Conservation (phyloP, 2,797 vertebrate species). For the Eulemur albifrons region DNA sequence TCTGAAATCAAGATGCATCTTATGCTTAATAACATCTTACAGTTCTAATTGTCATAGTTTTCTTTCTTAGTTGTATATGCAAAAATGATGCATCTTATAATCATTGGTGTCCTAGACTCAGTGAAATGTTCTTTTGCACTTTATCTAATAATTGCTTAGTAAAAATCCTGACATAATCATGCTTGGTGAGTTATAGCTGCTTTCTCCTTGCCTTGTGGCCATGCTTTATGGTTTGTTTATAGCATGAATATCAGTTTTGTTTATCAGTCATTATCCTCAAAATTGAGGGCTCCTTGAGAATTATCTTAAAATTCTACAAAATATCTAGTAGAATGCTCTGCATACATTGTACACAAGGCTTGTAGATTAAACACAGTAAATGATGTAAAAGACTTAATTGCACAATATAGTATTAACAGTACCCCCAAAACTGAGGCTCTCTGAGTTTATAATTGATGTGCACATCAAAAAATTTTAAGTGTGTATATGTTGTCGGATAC, state of each 20-base stretch:
- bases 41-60: background rate
- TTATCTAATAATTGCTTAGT: background rate
- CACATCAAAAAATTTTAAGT: background rate
- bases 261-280: background rate
- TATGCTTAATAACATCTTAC: background rate
- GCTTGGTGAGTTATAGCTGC: background rate
- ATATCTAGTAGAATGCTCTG: background rate
- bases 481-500: background rate
- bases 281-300: background rate
- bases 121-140: background rate
- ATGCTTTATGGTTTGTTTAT: background rate
- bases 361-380: background rate
- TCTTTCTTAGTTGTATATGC: background rate
- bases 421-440: background rate
- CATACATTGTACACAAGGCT: background rate
- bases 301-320: background rate
- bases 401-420: background rate
- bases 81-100: background rate
- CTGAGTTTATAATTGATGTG: background rate
- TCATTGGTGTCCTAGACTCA: background rate
- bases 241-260: background rate
- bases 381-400: background rate
- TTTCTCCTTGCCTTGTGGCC: background rate
- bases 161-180: background rate
- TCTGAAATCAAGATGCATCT: background rate